phyloP scores from a whole-genome alignment of 2,888 invertebrate genomes.

The Teinopalpus imperialis region DNA sequence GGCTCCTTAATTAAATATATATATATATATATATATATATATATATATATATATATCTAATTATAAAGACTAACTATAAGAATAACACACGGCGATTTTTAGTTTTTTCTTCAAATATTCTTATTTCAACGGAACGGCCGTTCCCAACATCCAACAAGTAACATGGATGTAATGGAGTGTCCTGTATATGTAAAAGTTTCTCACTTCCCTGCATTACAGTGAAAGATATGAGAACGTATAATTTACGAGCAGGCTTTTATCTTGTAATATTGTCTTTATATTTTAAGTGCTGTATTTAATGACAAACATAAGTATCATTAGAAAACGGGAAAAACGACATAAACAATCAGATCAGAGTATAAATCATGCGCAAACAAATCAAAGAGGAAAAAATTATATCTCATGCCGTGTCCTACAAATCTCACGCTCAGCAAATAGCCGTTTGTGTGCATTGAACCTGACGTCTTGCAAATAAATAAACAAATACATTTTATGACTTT shows the following conservation, averaged over 20 bases:
- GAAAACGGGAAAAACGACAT: no score
- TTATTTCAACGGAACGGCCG: conserved; percentile 10
- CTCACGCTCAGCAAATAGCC: conserved; percentile 38
- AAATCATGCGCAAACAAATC: conserved; percentile 30
- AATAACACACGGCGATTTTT: no score
- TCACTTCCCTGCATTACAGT: conserved; percentile 12
- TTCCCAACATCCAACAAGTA: conserved; percentile 4
- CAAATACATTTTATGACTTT: conserved; percentile 47
- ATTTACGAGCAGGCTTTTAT: conserved; percentile 12
- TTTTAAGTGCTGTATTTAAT: no score
- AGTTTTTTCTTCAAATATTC: conserved; percentile 14
- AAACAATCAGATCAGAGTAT: no score
- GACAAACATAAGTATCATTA: no score
- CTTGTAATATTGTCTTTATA: no score
- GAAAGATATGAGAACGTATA: conserved; percentile 5
- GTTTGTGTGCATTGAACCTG: conserved; percentile 47
- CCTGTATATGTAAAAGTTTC: conserved; percentile 21
- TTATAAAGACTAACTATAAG: no score
- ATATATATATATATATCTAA: no score
- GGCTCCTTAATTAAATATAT: no score
- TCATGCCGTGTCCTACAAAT: conserved; percentile 49
- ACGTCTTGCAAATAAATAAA: conserved; percentile 36
- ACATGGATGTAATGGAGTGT: conserved; percentile 17
- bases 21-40: no score
- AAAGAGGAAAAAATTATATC: conserved; percentile 52